Percentiles rank a stretch among this genome's conserved stretches.
Evolutionary conservation across 1,140 invertebrate species (phyloP).

Genomic region (Nephotettix cincticeps): DNA sequence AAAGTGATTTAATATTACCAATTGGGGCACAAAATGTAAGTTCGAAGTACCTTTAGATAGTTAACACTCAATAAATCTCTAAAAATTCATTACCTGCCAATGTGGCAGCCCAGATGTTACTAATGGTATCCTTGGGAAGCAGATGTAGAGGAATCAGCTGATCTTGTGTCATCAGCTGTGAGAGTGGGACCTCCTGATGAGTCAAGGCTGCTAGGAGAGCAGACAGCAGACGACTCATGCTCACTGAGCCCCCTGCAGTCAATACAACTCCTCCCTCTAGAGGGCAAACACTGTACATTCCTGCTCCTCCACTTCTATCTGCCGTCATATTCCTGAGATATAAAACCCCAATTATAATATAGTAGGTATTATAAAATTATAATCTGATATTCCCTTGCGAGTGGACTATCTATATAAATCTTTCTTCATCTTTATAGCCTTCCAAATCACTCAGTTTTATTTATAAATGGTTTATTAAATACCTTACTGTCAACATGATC

Average conservation of each 20-base stretch:
- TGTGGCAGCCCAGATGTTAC: slow-evolving; percentile 58
- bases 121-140: slow-evolving; percentile 41
- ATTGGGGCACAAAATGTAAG: too few relatives aligned
- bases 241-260: background rate
- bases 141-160: too few relatives aligned
- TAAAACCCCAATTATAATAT: background rate
- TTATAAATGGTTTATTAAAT: background rate
- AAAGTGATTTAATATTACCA: too few relatives aligned
- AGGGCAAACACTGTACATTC: background rate
- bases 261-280: background rate
- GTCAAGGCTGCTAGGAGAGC: background rate
- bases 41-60: too few relatives aligned
- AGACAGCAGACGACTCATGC: background rate
- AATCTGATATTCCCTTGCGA: background rate
- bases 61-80: too few relatives aligned
- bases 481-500: too few relatives aligned
- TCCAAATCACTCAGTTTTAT: slow-evolving; percentile 57
- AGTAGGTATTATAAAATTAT: background rate
- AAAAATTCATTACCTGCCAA: slow-evolving; percentile 50
- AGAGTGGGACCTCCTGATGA: background rate
- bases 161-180: background rate
- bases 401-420: slow-evolving; percentile 36
- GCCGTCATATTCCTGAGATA: background rate
- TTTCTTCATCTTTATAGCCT: slow-evolving; percentile 55
- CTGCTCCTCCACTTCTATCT: background rate